phyloP scores from a whole-genome alignment of 2,113 vertebrate species.

The Podilymbus podiceps region DNA sequence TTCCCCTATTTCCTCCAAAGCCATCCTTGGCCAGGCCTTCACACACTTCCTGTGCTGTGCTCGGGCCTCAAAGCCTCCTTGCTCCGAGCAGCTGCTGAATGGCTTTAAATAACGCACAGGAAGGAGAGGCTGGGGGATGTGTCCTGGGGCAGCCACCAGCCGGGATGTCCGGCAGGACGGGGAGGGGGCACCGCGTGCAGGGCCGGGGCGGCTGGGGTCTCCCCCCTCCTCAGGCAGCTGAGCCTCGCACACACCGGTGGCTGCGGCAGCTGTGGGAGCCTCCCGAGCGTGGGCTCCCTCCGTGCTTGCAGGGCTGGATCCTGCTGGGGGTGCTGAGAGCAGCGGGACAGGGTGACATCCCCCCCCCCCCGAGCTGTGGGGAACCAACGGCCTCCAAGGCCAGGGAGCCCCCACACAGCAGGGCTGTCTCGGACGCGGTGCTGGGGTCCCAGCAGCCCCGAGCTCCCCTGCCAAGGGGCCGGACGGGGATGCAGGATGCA shows the following conservation, averaged over 20 bases:
- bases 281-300: accelerated
- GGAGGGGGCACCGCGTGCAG: accelerated
- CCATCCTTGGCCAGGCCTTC: neutral
- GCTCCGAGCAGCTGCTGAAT: accelerated
- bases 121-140: neutral
- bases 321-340: accelerated
- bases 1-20: neutral
- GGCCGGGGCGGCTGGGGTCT: accelerated
- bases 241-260: no score
- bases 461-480: accelerated
- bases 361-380: neutral
- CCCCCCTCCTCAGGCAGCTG: no score
- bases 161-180: neutral
- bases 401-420: neutral
- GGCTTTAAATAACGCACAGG: conserved; percentile 25
- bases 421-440: neutral
- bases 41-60: neutral
- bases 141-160: accelerated
- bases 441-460: neutral
- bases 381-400: accelerated
- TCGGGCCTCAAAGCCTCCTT: accelerated
- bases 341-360: neutral
- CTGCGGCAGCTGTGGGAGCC: accelerated
- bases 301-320: accelerated
- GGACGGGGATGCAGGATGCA: neutral